Evolutionary conservation across 2,888 invertebrate species (phyloP).

Genomic region (Xestia rhomboidea): DNA sequence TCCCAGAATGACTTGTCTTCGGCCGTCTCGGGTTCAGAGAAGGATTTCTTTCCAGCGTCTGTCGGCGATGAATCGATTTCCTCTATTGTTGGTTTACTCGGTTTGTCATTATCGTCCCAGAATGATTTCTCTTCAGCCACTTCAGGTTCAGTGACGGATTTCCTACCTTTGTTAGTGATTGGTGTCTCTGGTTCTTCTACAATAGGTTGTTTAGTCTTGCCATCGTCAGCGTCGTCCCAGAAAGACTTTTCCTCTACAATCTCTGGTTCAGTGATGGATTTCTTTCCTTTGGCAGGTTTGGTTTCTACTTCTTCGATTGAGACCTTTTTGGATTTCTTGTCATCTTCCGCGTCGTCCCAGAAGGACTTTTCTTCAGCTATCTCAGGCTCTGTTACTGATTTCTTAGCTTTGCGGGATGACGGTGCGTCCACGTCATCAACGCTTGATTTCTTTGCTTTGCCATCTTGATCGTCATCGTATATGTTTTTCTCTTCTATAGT

Average conservation of each 20-base stretch:
- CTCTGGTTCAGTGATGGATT: constrained; percentile 80
- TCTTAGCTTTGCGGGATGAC: constrained; percentile 67
- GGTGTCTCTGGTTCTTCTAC: constrained; percentile 72
- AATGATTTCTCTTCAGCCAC: constrained; percentile 74
- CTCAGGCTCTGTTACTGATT: constrained; percentile 76
- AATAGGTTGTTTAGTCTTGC: constrained; percentile 73
- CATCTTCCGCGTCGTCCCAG: constrained; percentile 79
- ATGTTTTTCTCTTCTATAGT: constrained; percentile 76
- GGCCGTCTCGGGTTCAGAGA: constrained; percentile 77
- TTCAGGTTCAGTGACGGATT: constrained; percentile 73
- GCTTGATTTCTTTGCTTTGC: constrained; percentile 73
- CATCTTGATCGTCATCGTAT: constrained; percentile 80
- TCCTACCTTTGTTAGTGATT: constrained; percentile 66
- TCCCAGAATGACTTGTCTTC: constrained; percentile 86
- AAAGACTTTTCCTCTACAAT: constrained; percentile 77
- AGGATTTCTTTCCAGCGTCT: constrained; percentile 75
- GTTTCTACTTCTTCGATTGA: constrained; percentile 71
- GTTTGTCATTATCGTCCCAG: constrained; percentile 73
- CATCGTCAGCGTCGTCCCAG: constrained; percentile 80
- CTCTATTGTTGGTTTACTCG: constrained; percentile 65
- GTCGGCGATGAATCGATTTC: constrained; percentile 73
- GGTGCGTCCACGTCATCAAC: constrained; percentile 73
- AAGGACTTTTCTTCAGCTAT: constrained; percentile 77
- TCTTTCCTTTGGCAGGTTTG: constrained; percentile 70
- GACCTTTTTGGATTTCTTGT: constrained; percentile 72